Evolutionary conservation across 2,113 vertebrate genomes (phyloP).

Genomic region (Typhlomys cinereus): DNA sequence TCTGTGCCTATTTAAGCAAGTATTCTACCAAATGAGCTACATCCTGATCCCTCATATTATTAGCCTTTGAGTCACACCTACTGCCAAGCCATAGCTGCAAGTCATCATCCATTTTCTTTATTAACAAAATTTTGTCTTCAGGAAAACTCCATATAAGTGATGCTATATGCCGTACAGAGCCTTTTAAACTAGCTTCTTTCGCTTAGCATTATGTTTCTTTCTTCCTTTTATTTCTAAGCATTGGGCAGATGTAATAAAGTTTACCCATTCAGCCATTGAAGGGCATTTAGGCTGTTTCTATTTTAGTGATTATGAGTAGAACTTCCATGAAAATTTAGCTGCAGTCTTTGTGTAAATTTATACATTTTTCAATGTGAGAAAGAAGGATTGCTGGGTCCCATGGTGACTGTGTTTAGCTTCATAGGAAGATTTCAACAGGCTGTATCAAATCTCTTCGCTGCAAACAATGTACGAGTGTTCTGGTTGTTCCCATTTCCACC

Average conservation of each 20-base stretch:
- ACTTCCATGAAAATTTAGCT: background rate
- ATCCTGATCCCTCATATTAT: background rate
- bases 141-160: background rate
- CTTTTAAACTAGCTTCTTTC: slow-evolving; percentile 32
- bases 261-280: background rate
- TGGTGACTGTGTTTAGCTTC: background rate
- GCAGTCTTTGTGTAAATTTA: background rate
- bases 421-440: background rate
- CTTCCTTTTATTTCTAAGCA: background rate
- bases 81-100: background rate
- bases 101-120: background rate
- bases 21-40: background rate
- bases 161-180: background rate
- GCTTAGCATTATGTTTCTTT: background rate
- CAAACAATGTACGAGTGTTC: background rate
- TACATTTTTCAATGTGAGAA: background rate
- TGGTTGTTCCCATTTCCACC: background rate
- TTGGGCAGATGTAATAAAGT: background rate
- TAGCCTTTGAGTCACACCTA: background rate
- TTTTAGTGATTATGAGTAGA: background rate
- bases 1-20: background rate
- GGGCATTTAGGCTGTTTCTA: background rate
- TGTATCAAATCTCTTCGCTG: background rate
- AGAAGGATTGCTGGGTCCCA: background rate
- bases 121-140: background rate